Evolutionary conservation across 2,888 invertebrate genomes (phyloP), one percentile per base, ranked within the genome.

Genomic region (Synergus itoensis): DNA sequence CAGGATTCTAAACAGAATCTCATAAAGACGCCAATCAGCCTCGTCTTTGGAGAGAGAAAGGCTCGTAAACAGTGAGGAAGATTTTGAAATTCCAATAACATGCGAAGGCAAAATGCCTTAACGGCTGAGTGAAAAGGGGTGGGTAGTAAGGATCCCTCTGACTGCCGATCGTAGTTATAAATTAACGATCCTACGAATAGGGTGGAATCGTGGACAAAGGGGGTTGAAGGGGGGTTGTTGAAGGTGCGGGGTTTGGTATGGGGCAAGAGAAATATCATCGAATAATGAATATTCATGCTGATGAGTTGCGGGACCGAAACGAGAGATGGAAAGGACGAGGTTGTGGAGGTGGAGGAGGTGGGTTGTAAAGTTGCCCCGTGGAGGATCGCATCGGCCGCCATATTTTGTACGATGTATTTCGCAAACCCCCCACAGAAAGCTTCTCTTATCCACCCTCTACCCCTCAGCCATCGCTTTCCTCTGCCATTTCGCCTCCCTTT

Each of bases 201-300:
- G 86, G 82, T 81, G 80, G 81, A 80, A 78, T 60, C 77, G 80
- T 79, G 82, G 81, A 45, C 75, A 81, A 78, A 84, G 82, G 81
- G 85, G 75, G 73, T 81, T 84, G 82, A 83, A 77, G 79, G 84
- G 84, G 86, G 82, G 82, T 80, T 81, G 81, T 80, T 81, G 82
- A 79, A 81, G 83, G 80, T 79, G 77, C 79, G 77, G 80, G 65
- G 65, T 16, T 41, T 53, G 48, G 73, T 57, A 67, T 78, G 80
- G 80, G 81, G 81, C 77, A 78, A 85, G 90, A 90, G 91, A 91
- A 92, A 91, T 91, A 91, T 92, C 91, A 91, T 92, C 91, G 90
- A 91, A 91, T 91, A 89, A 91, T 91, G 91, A 91, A 91, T 92
- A 91, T 91, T 91, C 91, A 91, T 91, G 91, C 87, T 88, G 90